phyloP scores from a whole-genome alignment of 2,797 vertebrate genomes.

The Kryptopterus vitreolus region DNA sequence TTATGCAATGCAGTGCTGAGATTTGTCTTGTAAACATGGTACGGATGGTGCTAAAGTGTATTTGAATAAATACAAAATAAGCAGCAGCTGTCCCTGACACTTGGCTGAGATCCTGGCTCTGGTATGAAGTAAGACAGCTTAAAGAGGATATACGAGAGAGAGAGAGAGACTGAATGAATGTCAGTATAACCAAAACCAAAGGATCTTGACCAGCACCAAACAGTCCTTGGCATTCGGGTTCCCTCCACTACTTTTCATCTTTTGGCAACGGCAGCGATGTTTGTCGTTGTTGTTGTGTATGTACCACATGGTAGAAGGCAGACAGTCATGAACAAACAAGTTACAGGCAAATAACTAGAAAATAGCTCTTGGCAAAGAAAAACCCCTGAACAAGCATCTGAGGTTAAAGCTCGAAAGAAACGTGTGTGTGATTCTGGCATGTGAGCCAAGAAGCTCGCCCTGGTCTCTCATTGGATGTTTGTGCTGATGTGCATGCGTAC shows the following conservation, averaged over 20 bases:
- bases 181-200: conserved; percentile 6
- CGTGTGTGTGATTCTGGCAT: conserved; percentile 42
- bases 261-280: conserved; percentile 32
- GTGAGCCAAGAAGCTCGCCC: conserved; percentile 37
- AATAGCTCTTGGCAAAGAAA: conserved; percentile 60
- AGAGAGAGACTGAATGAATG: neutral
- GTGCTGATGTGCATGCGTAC: neutral
- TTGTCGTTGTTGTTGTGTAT: conserved; percentile 20
- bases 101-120: conserved; percentile 9
- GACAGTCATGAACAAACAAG: conserved; percentile 65
- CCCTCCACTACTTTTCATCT: conserved; percentile 17
- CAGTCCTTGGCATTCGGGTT: neutral
- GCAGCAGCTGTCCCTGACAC: conserved; percentile 61
- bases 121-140: no score
- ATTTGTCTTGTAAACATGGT: conserved; percentile 73
- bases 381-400: conserved; percentile 54
- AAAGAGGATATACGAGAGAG: neutral
- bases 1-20: conserved; percentile 43
- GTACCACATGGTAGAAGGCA: conserved; percentile 67
- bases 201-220: conserved; percentile 67
- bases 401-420: conserved; percentile 46
- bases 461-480: conserved; percentile 14
- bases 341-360: conserved; percentile 59
- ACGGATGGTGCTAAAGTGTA: conserved; percentile 58
- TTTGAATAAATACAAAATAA: conserved; percentile 62